Evolutionary conservation across 2,797 vertebrate genomes (phyloP).

Genomic region (Pipistrellus pipistrellus): DNA sequence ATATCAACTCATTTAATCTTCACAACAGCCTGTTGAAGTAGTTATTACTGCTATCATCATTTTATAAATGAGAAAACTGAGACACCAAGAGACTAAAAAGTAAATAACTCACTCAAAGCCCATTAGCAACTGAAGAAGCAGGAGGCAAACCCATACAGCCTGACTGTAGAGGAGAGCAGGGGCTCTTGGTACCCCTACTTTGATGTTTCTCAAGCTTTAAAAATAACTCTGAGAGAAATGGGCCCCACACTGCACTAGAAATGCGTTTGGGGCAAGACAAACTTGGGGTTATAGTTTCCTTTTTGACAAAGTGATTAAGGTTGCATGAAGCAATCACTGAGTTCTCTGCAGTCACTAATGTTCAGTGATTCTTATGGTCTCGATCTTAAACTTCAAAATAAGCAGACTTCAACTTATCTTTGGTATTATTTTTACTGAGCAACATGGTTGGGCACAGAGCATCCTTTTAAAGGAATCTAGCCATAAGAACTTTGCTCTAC

Average conservation of each 20-base stretch:
- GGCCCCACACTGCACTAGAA: background rate
- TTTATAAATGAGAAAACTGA: slow-evolving; percentile 25
- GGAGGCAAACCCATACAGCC: background rate
- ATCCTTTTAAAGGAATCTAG: background rate
- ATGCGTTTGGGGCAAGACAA: background rate
- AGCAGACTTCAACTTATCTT: background rate
- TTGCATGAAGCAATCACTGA: background rate
- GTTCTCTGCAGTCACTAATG: background rate
- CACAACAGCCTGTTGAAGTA: background rate
- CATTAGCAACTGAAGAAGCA: background rate
- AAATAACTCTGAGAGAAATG: background rate
- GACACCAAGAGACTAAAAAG: background rate
- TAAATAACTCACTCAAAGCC: background rate
- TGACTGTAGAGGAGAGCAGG: background rate
- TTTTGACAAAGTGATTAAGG: background rate
- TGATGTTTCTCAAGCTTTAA: accelerated
- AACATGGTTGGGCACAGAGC: background rate
- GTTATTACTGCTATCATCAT: background rate
- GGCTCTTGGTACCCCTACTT: background rate
- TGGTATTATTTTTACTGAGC: background rate
- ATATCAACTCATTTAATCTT: background rate
- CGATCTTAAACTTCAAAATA: slow-evolving; percentile 11
- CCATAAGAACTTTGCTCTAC: background rate
- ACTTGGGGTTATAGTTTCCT: background rate
- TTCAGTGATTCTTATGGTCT: background rate